Percentiles rank a stretch among this genome's conserved stretches.
phyloP scores from a whole-genome alignment of 2,888 invertebrate species.

The Junonia oenone region DNA sequence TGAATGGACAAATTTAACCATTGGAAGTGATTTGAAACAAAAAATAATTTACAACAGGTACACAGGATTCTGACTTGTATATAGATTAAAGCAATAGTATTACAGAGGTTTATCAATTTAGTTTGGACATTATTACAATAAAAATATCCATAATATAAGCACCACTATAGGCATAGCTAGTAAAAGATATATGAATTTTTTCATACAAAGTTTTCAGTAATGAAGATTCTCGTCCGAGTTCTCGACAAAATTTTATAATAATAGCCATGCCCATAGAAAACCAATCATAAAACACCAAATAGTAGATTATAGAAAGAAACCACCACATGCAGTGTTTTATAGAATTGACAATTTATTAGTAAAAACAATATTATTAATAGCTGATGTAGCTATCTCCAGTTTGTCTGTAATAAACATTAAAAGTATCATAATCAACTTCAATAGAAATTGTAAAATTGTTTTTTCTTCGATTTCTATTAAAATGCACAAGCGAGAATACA shows the following conservation, averaged over 20 bases:
- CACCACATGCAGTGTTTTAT: background rate
- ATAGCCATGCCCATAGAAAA: background rate
- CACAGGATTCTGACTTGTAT: conserved; percentile 12
- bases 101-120: background rate
- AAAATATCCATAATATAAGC: background rate
- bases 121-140: background rate
- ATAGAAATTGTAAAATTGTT: no score
- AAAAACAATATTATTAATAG: background rate
- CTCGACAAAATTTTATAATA: background rate
- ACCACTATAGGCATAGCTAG: background rate
- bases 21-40: conserved; percentile 53
- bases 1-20: conserved; percentile 33
- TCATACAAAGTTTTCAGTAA: background rate
- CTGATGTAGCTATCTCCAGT: background rate
- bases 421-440: no score
- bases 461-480: no score
- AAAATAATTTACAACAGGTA: conserved; percentile 20
- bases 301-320: conserved; percentile 10
- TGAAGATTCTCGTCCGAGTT: no score
- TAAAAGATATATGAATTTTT: background rate
- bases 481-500: no score
- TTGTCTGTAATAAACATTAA: background rate
- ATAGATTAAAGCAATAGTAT: conserved; percentile 8
- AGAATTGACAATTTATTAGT: background rate
- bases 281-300: conserved; percentile 10